phyloP scores from a whole-genome alignment of 2,797 vertebrate genomes.

The Apogon hyalosoma region DNA sequence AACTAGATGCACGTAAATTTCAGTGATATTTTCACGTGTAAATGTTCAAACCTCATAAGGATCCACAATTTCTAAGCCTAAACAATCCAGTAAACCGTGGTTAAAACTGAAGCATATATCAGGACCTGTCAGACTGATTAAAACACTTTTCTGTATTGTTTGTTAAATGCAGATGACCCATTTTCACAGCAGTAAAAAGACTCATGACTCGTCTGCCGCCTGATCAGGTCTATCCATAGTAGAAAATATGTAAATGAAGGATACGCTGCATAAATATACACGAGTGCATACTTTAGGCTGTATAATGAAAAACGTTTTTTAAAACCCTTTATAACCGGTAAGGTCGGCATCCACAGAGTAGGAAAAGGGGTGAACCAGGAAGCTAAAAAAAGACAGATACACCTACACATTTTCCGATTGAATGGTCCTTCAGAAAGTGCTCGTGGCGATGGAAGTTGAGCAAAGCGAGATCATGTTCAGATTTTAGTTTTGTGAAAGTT shows the following conservation, averaged over 20 bases:
- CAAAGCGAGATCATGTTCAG: slow-evolving; percentile 56
- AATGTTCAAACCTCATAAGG: slow-evolving; percentile 13
- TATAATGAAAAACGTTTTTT: slow-evolving; percentile 52
- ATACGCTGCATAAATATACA: slow-evolving; percentile 46
- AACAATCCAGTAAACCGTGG: neutral
- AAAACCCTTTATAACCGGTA: slow-evolving; percentile 48
- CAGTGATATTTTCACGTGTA: neutral
- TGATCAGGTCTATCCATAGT: slow-evolving; percentile 48
- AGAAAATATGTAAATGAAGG: slow-evolving; percentile 56
- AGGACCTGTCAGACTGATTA: slow-evolving; percentile 16
- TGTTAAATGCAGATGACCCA: slow-evolving; percentile 49
- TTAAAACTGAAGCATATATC: slow-evolving; percentile 13
- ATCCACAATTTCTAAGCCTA: slow-evolving; percentile 1
- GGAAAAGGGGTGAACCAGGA: slow-evolving; percentile 63
- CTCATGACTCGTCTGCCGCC: slow-evolving; percentile 26
- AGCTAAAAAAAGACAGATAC: slow-evolving; percentile 59
- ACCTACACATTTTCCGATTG: slow-evolving; percentile 82
- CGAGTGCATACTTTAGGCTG: slow-evolving; percentile 46
- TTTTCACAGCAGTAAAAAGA: slow-evolving; percentile 49
- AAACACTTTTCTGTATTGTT: slow-evolving; percentile 34
- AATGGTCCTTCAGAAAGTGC: slow-evolving; percentile 81
- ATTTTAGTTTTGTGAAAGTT: slow-evolving; percentile 67
- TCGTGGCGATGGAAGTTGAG: slow-evolving; percentile 66
- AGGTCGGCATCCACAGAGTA: slow-evolving; percentile 63
- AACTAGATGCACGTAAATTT: neutral